Percentiles rank a stretch among this genome's conserved stretches.
Evolutionary conservation across 2,888 invertebrate genomes (phyloP).

Genomic region (Megastigmus dorsalis): DNA sequence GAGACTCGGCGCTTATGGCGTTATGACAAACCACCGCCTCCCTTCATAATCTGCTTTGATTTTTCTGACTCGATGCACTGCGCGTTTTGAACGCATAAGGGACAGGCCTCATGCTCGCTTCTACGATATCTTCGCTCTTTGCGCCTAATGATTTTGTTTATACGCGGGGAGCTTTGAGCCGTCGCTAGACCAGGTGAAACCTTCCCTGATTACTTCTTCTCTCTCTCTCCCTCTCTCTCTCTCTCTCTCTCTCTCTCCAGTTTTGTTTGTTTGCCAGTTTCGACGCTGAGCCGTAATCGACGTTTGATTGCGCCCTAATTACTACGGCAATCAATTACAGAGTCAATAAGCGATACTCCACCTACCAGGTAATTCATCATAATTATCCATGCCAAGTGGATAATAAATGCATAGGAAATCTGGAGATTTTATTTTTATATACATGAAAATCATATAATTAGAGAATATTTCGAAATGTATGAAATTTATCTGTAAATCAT

Average conservation of each 20-base stretch:
- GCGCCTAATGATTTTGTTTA: constrained; percentile 71
- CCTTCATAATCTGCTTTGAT: constrained; percentile 65
- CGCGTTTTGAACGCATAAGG: too few species aligned
- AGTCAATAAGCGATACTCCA: constrained; percentile 24
- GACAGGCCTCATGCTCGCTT: neutral
- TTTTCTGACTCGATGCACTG: constrained; percentile 60
- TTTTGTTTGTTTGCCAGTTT: neutral
- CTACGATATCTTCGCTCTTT: neutral
- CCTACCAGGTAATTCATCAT: constrained; percentile 24
- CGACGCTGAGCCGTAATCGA: constrained; percentile 25
- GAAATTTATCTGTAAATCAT: too few species aligned
- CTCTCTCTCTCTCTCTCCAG: neutral
- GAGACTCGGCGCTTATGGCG: constrained; percentile 54
- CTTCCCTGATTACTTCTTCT: constrained; percentile 22
- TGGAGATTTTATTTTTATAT: too few species aligned
- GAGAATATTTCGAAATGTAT: too few species aligned
- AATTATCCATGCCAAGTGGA: constrained; percentile 13
- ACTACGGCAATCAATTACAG: constrained; percentile 30
- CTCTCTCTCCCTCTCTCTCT: neutral
- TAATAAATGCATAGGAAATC: too few species aligned
- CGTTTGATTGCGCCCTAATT: constrained; percentile 44
- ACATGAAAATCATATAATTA: too few species aligned
- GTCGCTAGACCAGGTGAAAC: constrained; percentile 63
- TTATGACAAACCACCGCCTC: constrained; percentile 56
- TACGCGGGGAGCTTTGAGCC: constrained; percentile 65